phyloP scores from a whole-genome alignment of 1,140 invertebrate genomes.

The Drosophila baimaii region DNA sequence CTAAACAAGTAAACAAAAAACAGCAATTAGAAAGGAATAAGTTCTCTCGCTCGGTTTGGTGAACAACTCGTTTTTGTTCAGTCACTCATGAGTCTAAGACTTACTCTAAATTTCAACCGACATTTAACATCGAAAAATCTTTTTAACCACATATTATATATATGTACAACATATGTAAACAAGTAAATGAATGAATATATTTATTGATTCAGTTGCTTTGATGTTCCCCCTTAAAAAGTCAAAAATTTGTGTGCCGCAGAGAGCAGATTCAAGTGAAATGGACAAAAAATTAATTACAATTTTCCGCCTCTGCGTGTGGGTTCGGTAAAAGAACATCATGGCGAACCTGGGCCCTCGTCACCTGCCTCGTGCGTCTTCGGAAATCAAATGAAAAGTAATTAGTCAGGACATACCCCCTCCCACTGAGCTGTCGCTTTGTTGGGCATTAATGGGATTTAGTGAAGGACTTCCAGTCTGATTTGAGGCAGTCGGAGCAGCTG shows the following conservation, averaged over 20 bases:
- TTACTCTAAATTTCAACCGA: no score
- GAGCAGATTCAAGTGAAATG: neutral
- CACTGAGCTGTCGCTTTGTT: conserved; percentile 32
- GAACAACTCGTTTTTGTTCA: no score
- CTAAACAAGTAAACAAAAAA: no score
- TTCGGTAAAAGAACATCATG: neutral
- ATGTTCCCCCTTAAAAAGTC: no score
- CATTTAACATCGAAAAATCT: no score
- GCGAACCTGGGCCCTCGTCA: neutral
- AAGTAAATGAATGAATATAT: no score
- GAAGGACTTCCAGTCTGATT: conserved; percentile 16
- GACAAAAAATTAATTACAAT: neutral
- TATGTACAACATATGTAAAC: no score
- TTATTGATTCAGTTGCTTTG: no score
- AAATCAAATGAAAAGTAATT: conserved; percentile 57
- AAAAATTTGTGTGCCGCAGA: neutral
- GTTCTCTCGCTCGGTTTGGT: no score
- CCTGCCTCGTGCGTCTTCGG: conserved; percentile 5
- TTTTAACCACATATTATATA: no score
- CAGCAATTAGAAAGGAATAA: no score
- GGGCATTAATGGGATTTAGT: conserved; percentile 54
- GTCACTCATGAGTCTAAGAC: no score
- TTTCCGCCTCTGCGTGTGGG: neutral
- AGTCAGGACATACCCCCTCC: conserved; percentile 38
- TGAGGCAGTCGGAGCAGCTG: neutral